Base-by-base conservation (phyloP, 2,888 invertebrate species). In the Eudemis profundana region DNA sequence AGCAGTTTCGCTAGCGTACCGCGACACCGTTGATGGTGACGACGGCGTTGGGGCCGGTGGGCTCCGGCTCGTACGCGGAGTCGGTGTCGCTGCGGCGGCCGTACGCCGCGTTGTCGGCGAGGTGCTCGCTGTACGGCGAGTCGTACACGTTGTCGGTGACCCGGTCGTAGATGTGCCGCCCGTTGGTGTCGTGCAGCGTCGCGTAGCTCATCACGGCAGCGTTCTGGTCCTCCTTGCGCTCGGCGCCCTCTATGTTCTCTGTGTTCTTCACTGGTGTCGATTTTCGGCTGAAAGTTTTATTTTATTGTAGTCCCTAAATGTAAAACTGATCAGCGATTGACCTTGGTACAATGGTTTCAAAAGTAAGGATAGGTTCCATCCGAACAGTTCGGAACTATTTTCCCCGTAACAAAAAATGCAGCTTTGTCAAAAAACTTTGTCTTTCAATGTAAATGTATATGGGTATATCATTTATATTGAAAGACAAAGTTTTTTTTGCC, bases 141-240 rank as follows among this genome's bases (percentile, higher is more conserved):
- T 96, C 96, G 79, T 96, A 96, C 73, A 95, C 94, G 73, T 95
- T 95, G 77, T 96, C 96, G 38, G 94, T 94, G 2, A 92, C 90
- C 75, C 88, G 89, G 70, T 92, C 91, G 76, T 94, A 82, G 74
- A 92, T 88, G 69, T 93, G 89, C 15, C 92, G 85, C 2, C 92
- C 92, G 71, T 94, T 95, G 4, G 86, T 76, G 71, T 96, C 96
- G 82, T 96, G 96, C 0, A 97, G 86, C 0, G 96, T 96, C 19
- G 97, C 96, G 81, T 97, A 97, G 56, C 97, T 97, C 96, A 97
- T 97, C 0, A 97, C 97, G 0, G 97, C 96, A 0, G 97, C 97
- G 79, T 95, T 97, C 76, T 96, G 95, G 79, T 97, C 97, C 82
- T 97, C 97, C 78, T 97, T 97, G 14, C 96, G 92, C 76, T 97